Evolutionary conservation across 2,888 invertebrate genomes (phyloP).

Genomic region (Dryococelus australis): DNA sequence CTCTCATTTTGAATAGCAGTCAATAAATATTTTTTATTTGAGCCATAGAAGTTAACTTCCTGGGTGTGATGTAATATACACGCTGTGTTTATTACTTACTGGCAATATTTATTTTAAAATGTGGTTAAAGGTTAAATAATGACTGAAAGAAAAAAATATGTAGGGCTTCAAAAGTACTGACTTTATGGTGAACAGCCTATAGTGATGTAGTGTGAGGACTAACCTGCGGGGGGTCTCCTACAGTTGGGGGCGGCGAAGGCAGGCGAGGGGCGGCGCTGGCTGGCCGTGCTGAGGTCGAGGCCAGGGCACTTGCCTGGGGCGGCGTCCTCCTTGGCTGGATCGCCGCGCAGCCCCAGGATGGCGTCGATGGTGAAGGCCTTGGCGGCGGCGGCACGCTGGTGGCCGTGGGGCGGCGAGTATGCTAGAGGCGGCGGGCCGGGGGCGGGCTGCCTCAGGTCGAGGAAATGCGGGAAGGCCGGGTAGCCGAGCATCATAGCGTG

Average conservation of each 20-base stretch:
- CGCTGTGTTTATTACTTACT: no score
- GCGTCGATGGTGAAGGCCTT: conserved; percentile 90
- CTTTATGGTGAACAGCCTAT: no score
- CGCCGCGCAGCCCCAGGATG: conserved; percentile 76
- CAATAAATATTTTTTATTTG: no score
- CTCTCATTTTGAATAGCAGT: no score
- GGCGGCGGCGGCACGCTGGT: conserved; percentile 54
- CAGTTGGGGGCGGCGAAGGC: conserved; percentile 18
- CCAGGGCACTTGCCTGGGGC: conserved; percentile 30
- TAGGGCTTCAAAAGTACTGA: no score
- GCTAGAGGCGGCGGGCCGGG: conserved; percentile 36
- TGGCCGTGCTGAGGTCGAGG: conserved; percentile 18
- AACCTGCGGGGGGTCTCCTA: conserved; percentile 24
- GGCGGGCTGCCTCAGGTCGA: conserved; percentile 46
- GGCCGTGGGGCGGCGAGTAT: conserved; percentile 51
- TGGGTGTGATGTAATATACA: no score
- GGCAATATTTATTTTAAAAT: no score
- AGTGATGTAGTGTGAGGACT: no score
- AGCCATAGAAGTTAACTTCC: no score
- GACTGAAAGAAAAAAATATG: no score
- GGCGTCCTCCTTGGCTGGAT: background rate
- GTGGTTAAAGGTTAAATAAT: no score
- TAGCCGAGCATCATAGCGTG: conserved; percentile 48
- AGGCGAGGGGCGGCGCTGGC: conserved; percentile 13
- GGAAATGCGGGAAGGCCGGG: conserved; percentile 49